A percentile compares a stretch with the other conserved stretches of the same genome.
Conservation (phyloP, 1,140 invertebrate genomes). For the Drosophila arizonae region DNA sequence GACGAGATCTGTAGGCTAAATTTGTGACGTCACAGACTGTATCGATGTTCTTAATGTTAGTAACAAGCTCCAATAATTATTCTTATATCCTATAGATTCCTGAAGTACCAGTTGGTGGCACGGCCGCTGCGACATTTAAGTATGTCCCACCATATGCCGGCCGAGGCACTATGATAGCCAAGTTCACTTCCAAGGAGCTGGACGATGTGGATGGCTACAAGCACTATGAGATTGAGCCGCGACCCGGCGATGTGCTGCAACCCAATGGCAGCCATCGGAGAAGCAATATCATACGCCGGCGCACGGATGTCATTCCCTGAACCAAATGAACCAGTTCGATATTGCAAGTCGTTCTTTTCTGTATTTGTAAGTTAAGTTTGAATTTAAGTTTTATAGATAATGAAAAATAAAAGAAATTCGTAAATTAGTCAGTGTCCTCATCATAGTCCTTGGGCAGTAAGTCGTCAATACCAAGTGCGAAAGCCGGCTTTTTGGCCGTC, state of each 20-base stretch:
- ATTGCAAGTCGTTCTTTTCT: conserved; percentile 27
- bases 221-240: conserved; percentile 84
- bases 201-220: conserved; percentile 92
- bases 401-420: conserved; percentile 10
- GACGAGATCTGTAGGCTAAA: too few relatives aligned
- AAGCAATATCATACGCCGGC: conserved; percentile 69
- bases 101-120: conserved; percentile 86
- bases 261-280: conserved; percentile 53
- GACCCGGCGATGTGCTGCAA: conserved; percentile 75
- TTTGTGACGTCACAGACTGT: background rate
- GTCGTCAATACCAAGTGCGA: conserved; percentile 82
- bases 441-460: conserved; percentile 21
- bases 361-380: conserved; percentile 57
- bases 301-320: conserved; percentile 78
- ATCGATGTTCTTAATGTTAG: background rate
- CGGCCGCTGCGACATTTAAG: conserved; percentile 87
- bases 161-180: conserved; percentile 89
- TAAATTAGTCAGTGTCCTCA: conserved; percentile 1
- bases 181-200: conserved; percentile 91
- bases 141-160: conserved; percentile 89
- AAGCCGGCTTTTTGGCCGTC: conserved; percentile 85
- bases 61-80: background rate
- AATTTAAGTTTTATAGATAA: conserved; percentile 30
- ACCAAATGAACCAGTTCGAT: background rate
- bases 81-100: conserved; percentile 50